Evolutionary conservation across 1,140 invertebrate genomes (phyloP), one percentile per base, ranked within the genome.

Genomic region (Drosophila malerkotliana): DNA sequence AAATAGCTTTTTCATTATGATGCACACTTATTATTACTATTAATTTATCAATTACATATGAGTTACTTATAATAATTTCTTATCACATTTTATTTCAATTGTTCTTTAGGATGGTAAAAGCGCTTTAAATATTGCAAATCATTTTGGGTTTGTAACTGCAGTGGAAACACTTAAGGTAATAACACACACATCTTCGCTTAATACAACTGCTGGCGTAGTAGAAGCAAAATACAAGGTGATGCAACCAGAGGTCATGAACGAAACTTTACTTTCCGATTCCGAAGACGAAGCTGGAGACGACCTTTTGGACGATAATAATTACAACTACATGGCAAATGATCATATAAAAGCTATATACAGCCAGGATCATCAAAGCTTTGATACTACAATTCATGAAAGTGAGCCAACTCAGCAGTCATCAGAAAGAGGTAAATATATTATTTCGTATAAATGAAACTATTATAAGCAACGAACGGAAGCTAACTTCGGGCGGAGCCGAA

Each of bases 161-260:
- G 98, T 99, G 6, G 98, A 99, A 92, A 99, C 98, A 4, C 92
- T 99, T 26, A 98, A 98, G 91, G 96, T 98, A 10, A 97, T 99
- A n/a, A 99, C 99, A 0, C 97, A 99, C 93, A 98, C 96, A 54
- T 96, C 93, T 64, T 95, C 94, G 82, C 97, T 94, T 47, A 97
- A 95, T 45, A 96, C 94, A 71, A 85, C 93, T 48, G 94, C 94
- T 24, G 93, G 83, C 24, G 8, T 93, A 92, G 28, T 88, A 7
- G 81, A 90, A 92, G 98, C 99, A 89, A 98, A 99, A 92, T 99
- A 99, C 92, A 96, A 96, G 92, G 98, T 99, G 15, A 96, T 99
- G 51, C 97, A 98, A 39, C 99, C 99, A 0, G 99, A 99, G 93
- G 96, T 97, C 28, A 99, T 99, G 99, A 98, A 99, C 91, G 99